These are phyloP conservation scores for Conchocele bisecta DNA, from an alignment of 2,888 invertebrate genomes.

Conservation along the genomic window DNA sequence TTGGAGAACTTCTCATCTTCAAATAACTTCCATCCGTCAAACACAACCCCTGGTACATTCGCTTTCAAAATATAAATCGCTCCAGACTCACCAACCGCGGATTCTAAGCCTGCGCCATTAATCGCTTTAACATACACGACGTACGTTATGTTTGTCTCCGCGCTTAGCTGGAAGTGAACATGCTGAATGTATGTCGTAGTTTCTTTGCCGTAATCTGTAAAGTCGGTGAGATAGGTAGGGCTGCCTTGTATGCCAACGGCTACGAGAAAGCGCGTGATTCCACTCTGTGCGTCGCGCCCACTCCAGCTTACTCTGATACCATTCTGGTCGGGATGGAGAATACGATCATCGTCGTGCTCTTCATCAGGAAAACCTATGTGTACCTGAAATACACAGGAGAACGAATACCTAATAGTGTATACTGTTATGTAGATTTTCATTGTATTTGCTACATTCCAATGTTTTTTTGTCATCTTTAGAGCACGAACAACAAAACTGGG, in stretches of 20 bases:
- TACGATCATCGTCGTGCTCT: conserved; percentile 62
- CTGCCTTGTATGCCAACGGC: conserved; percentile 50
- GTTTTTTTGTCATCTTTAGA: too few species aligned
- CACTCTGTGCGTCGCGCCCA: conserved; percentile 63
- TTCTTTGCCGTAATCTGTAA: conserved; percentile 36
- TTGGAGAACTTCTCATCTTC: conserved; percentile 56
- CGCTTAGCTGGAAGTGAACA: conserved; percentile 39
- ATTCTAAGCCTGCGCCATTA: conserved; percentile 62
- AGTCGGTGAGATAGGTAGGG: conserved; percentile 16
- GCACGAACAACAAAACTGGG: too few species aligned
- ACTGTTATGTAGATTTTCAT: too few species aligned
- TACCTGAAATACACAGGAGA: neutral
- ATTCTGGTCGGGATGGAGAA: conserved; percentile 61
- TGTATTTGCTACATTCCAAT: too few species aligned
- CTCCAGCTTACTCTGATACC: conserved; percentile 60
- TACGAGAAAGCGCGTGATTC: conserved; percentile 48
- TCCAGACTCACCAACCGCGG: conserved; percentile 42
- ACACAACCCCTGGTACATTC: conserved; percentile 65
- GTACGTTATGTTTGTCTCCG: conserved; percentile 30
- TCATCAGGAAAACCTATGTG: conserved; percentile 48
- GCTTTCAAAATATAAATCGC: conserved; percentile 57
- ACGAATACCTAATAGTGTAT: too few species aligned
- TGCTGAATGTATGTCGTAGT: conserved; percentile 38
- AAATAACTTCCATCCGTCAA: conserved; percentile 61
- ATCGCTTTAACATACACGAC: conserved; percentile 53